A percentile compares a stretch with the other conserved stretches of the same genome.
Evolutionary conservation across 2,888 invertebrate genomes (phyloP).

Genomic region (Poecilobothrus nobilitatus): DNA sequence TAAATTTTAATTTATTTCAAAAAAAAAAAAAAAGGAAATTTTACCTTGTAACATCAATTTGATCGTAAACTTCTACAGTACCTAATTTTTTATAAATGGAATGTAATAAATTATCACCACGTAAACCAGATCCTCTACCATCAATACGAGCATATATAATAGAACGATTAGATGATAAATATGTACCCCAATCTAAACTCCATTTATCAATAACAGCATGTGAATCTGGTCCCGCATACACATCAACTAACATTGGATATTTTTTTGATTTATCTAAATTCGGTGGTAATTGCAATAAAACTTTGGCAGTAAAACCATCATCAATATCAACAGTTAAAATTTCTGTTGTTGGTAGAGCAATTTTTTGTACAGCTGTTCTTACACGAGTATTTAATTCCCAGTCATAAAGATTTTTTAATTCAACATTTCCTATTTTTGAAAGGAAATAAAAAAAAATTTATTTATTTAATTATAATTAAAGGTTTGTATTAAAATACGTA

Average conservation of each 20-base stretch:
- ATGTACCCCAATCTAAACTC: slow-evolving; percentile 78
- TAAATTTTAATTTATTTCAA: neutral
- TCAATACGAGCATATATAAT: slow-evolving; percentile 86
- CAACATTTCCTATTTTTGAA: slow-evolving; percentile 30
- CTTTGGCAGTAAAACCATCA: slow-evolving; percentile 60
- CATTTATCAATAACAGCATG: slow-evolving; percentile 74
- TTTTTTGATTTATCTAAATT: slow-evolving; percentile 58
- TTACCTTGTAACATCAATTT: slow-evolving; percentile 67
- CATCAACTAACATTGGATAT: slow-evolving; percentile 75
- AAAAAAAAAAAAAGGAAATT: slow-evolving; percentile 9
- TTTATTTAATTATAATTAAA: too few relatives aligned
- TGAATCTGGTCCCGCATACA: slow-evolving; percentile 90
- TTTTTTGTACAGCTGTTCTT: slow-evolving; percentile 44
- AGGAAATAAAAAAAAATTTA: too few relatives aligned
- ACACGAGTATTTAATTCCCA: slow-evolving; percentile 64
- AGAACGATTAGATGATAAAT: slow-evolving; percentile 72
- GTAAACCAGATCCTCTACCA: slow-evolving; percentile 78
- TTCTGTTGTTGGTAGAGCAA: slow-evolving; percentile 51
- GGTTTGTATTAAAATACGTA: too few relatives aligned
- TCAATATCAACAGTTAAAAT: slow-evolving; percentile 56
- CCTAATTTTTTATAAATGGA: slow-evolving; percentile 77
- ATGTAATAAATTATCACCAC: slow-evolving; percentile 76
- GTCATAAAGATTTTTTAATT: slow-evolving; percentile 34
- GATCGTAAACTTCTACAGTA: slow-evolving; percentile 83
- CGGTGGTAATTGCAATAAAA: slow-evolving; percentile 63